Percentiles rank a stretch among this genome's conserved stretches.
Evolutionary conservation across 2,113 vertebrate species (phyloP).

Genomic region (Pollimyrus isidori): DNA sequence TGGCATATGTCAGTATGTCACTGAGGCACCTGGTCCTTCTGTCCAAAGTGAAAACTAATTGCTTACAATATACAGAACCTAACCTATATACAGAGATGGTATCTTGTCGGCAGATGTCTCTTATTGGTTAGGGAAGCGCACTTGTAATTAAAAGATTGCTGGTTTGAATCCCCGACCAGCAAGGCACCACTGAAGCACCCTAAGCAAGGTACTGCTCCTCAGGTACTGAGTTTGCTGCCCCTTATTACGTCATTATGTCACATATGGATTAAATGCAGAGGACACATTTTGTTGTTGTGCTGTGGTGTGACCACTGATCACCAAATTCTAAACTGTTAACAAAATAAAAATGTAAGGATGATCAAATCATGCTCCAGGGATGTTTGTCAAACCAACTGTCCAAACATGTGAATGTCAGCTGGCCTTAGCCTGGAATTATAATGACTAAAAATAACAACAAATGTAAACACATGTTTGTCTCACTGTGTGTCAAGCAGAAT

Average conservation of each 20-base stretch:
- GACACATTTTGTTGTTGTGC: too few species aligned
- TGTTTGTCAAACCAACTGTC: slow-evolving; percentile 16
- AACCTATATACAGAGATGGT: not conserved
- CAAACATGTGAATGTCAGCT: not conserved
- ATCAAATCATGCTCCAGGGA: slow-evolving; percentile 5
- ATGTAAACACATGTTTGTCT: slow-evolving; percentile 24
- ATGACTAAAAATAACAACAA: slow-evolving; percentile 33
- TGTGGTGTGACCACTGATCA: too few species aligned
- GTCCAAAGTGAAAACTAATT: not conserved
- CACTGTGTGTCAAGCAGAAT: slow-evolving; percentile 7
- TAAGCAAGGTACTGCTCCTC: too few species aligned
- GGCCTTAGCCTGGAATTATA: slow-evolving; percentile 19
- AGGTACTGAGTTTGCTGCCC: too few species aligned
- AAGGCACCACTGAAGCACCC: too few species aligned
- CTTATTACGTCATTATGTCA: too few species aligned
- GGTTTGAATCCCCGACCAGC: too few species aligned
- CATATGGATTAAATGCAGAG: too few species aligned
- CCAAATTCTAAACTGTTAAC: slow-evolving; percentile 1
- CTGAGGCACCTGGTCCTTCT: not conserved
- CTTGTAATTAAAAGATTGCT: too few species aligned
- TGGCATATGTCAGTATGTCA: not conserved
- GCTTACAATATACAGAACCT: not conserved
- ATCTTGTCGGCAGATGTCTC: not conserved
- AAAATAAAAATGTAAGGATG: not conserved
- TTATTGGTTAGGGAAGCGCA: too few species aligned